Evolutionary conservation across 2,113 vertebrate genomes (phyloP).

Genomic region (Bostrychus sinensis): DNA sequence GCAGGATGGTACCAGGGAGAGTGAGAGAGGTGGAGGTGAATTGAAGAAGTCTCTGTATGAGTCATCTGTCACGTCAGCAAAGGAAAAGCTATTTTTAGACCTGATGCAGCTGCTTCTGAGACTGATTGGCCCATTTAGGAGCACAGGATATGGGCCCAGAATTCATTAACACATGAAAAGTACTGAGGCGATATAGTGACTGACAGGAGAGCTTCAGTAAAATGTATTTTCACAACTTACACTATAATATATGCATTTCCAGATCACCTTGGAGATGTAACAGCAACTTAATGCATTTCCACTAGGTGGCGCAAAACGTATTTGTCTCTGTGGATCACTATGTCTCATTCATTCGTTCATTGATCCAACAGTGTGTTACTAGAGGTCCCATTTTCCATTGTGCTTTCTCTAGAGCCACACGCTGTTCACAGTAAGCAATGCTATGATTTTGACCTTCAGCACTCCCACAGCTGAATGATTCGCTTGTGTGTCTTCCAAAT

Average conservation of each 20-base stretch:
- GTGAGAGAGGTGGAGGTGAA: conserved; percentile 12
- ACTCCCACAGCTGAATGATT: not conserved
- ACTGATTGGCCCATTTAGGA: conserved; percentile 51
- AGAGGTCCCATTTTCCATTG: conserved; percentile 38
- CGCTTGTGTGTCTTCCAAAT: not conserved
- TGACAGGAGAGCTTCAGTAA: not conserved
- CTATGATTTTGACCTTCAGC: not conserved
- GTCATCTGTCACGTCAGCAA: conserved; percentile 71
- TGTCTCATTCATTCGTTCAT: conserved; percentile 37
- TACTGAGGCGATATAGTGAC: not conserved
- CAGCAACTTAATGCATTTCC: not conserved
- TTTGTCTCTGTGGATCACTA: not conserved
- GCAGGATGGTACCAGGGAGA: conserved; percentile 15
- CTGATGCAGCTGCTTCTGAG: conserved; percentile 45
- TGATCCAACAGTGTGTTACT: conserved; percentile 40
- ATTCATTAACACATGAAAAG: conserved; percentile 39
- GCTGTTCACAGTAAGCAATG: conserved; percentile 22
- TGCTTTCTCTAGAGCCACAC: conserved; percentile 33
- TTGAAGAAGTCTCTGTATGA: conserved; percentile 58
- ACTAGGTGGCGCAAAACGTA: conserved; percentile 55
- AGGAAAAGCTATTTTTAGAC: conserved; percentile 70
- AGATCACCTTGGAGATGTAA: too few species aligned
- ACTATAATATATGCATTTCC: not conserved
- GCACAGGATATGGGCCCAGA: conserved; percentile 43
- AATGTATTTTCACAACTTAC: not conserved